These are phyloP conservation scores for Holotrichia oblita DNA, from an alignment of 1,140 invertebrate species.

Conservation along the genomic window DNA sequence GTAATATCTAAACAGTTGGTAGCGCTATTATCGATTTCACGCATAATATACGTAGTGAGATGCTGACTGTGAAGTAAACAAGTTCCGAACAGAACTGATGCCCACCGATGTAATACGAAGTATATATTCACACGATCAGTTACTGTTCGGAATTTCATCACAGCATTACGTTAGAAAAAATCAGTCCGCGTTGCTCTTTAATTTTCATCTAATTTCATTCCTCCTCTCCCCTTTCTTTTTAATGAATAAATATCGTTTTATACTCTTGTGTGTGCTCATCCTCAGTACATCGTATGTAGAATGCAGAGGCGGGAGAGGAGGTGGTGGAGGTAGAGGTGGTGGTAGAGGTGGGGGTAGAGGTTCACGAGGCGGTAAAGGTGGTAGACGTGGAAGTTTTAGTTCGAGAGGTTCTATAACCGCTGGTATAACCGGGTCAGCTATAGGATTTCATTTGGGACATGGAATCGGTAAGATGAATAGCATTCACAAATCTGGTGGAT, in stretches of 20 bases:
- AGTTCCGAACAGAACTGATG: neutral
- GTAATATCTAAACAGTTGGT: too few species aligned
- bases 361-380: neutral
- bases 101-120: neutral
- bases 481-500: neutral
- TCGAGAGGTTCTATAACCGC: neutral
- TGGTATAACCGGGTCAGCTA: neutral
- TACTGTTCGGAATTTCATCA: neutral
- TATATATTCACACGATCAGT: neutral
- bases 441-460: neutral
- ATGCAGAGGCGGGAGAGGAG: neutral
- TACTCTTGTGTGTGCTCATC: too few species aligned
- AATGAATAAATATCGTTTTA: too few species aligned
- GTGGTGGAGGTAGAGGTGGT: neutral
- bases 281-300: neutral
- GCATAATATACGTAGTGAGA: neutral
- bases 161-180: neutral
- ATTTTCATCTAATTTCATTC: neutral
- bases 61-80: neutral
- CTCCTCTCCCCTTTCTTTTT: too few species aligned
- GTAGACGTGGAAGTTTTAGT: neutral
- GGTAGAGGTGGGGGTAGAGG: neutral
- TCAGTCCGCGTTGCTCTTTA: neutral
- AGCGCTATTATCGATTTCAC: neutral
- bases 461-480: neutral